Percentiles rank a stretch among this genome's conserved stretches.
phyloP scores from a whole-genome alignment of 2,888 invertebrate species.

The Nudaria mundana region DNA sequence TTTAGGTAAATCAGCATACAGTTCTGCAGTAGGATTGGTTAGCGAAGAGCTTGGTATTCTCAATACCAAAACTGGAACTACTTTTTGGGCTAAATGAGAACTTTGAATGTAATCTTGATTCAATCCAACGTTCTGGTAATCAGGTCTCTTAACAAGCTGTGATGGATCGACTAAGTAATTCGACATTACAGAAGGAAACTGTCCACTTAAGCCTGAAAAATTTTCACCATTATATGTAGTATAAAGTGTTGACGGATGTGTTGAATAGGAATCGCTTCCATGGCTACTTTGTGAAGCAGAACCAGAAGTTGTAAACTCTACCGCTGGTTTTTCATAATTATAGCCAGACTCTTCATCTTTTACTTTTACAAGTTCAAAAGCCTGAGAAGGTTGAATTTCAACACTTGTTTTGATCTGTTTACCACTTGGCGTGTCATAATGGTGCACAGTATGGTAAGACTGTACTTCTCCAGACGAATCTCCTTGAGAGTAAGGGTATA shows the following conservation, averaged over 20 bases:
- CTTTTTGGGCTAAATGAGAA: slow-evolving; percentile 54
- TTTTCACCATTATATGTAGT: slow-evolving; percentile 74
- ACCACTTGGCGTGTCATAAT: slow-evolving; percentile 33
- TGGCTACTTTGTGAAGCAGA: slow-evolving; percentile 6
- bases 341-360: slow-evolving; percentile 58
- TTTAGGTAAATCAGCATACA: slow-evolving; percentile 80
- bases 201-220: slow-evolving; percentile 65
- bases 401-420: slow-evolving; percentile 58
- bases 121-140: slow-evolving; percentile 74
- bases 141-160: slow-evolving; percentile 66
- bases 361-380: slow-evolving; percentile 70
- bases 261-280: slow-evolving; percentile 34
- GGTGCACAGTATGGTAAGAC: slow-evolving; percentile 24
- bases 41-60: slow-evolving; percentile 81
- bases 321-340: slow-evolving; percentile 53
- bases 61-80: slow-evolving; percentile 81
- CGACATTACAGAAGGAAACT: slow-evolving; percentile 72
- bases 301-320: slow-evolving; percentile 45
- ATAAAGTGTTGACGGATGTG: slow-evolving; percentile 60
- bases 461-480: slow-evolving; percentile 70
- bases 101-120: slow-evolving; percentile 70
- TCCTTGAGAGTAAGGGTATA: slow-evolving; percentile 86
- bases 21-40: slow-evolving; percentile 71
- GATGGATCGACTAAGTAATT: slow-evolving; percentile 71
- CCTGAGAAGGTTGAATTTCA: slow-evolving; percentile 81